Evolutionary conservation across 2,888 invertebrate species (phyloP).

Genomic region (Lepidocyrtoides sp.): DNA sequence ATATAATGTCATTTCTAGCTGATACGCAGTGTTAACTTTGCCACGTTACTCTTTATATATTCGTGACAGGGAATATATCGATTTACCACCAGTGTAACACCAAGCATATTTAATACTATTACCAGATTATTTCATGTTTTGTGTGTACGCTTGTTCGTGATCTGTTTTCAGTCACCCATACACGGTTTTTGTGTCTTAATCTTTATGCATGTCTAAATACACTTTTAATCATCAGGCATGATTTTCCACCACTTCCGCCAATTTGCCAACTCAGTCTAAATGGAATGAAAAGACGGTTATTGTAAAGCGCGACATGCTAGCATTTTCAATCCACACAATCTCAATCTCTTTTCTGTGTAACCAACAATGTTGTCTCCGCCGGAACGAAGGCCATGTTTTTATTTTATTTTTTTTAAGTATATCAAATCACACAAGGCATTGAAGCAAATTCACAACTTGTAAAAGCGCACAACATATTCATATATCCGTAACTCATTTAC

Average conservation of each 20-base stretch:
- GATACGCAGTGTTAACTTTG: constrained; percentile 39
- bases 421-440: constrained; percentile 40
- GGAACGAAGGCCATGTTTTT: constrained; percentile 49
- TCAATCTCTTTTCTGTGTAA: constrained; percentile 2
- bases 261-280: constrained; percentile 75
- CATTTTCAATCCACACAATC: constrained; percentile 15
- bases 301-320: background rate
- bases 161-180: constrained; percentile 79
- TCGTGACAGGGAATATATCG: constrained; percentile 18
- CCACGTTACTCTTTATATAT: background rate
- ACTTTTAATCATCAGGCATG: constrained; percentile 81
- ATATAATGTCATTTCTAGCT: constrained; percentile 42
- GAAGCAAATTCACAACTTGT: constrained; percentile 40
- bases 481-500: background rate
- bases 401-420: constrained; percentile 21
- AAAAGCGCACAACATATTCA: constrained; percentile 19
- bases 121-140: background rate
- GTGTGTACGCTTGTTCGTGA: constrained; percentile 57
- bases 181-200: constrained; percentile 52
- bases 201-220: constrained; percentile 72
- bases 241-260: constrained; percentile 85
- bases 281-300: constrained; percentile 34
- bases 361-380: constrained; percentile 9
- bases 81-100: background rate
- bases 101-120: background rate